These are phyloP conservation scores for Ia io DNA, from an alignment of 2,113 vertebrate species.

Conservation along the genomic window DNA sequence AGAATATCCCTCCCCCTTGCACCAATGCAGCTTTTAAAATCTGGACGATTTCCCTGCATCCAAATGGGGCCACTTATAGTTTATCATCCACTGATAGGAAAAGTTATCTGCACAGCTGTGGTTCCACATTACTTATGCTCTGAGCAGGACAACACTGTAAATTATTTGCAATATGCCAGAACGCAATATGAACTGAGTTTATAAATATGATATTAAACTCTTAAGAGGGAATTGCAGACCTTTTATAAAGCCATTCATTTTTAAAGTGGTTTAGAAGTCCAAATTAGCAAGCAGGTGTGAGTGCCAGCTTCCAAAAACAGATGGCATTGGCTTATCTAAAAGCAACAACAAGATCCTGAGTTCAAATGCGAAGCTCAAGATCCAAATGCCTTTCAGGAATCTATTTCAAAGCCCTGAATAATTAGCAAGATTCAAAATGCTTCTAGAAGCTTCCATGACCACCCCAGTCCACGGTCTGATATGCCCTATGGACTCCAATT, in stretches of 20 bases:
- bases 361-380: slow-evolving; percentile 30
- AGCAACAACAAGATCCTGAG: slow-evolving; percentile 36
- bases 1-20: slow-evolving; percentile 26
- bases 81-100: slow-evolving; percentile 70
- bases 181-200: slow-evolving; percentile 63
- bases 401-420: slow-evolving; percentile 38
- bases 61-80: slow-evolving; percentile 69
- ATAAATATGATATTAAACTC: slow-evolving; percentile 76
- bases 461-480: not conserved
- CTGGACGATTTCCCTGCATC: slow-evolving; percentile 55
- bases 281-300: slow-evolving; percentile 47
- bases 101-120: slow-evolving; percentile 73
- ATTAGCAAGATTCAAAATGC: slow-evolving; percentile 7
- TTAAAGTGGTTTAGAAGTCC: slow-evolving; percentile 59
- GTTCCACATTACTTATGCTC: slow-evolving; percentile 65
- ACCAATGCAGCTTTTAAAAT: slow-evolving; percentile 39
- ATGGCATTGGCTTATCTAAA: slow-evolving; percentile 51
- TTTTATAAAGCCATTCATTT: slow-evolving; percentile 75
- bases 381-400: slow-evolving; percentile 13
- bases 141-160: slow-evolving; percentile 67
- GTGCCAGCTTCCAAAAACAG: slow-evolving; percentile 60
- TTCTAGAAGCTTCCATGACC: not conserved
- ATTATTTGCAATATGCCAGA: slow-evolving; percentile 76
- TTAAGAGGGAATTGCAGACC: slow-evolving; percentile 62
- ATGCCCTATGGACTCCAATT: not conserved